These are phyloP conservation scores for Gobio gobio DNA, from an alignment of 2,113 vertebrate genomes.

Conservation along the genomic window DNA sequence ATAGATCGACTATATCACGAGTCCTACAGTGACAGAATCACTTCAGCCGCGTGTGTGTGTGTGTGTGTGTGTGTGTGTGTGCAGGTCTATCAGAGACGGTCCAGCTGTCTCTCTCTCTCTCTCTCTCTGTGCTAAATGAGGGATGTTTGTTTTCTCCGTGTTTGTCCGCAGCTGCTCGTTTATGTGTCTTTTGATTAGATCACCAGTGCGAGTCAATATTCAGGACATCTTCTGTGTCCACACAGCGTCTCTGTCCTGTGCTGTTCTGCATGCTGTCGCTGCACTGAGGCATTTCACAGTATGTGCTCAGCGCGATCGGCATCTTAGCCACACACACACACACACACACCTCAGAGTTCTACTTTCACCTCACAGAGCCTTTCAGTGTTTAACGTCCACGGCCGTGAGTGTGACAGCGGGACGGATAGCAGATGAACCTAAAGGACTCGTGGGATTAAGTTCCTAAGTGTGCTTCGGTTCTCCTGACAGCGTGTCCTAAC, in stretches of 20 bases:
- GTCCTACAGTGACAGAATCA: background rate
- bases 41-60: background rate
- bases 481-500: constrained; percentile 11
- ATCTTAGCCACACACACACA: background rate
- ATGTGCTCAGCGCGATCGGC: background rate
- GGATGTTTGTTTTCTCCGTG: background rate
- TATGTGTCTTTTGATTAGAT: constrained; percentile 41
- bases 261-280: constrained; percentile 18
- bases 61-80: no score
- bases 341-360: background rate
- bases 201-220: constrained; percentile 42
- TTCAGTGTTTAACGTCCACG: constrained; percentile 2
- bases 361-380: constrained; percentile 1
- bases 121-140: constrained; percentile 23
- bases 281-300: constrained; percentile 40
- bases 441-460: background rate
- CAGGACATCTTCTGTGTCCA: constrained; percentile 26
- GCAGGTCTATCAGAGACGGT: background rate
- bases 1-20: background rate
- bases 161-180: constrained; percentile 18
- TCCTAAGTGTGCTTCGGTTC: background rate
- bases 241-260: constrained; percentile 5
- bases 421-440: constrained; percentile 13
- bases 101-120: background rate
- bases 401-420: background rate